Conservation (phyloP, 1,140 invertebrate species). For the Drosophila micromelanica region DNA sequence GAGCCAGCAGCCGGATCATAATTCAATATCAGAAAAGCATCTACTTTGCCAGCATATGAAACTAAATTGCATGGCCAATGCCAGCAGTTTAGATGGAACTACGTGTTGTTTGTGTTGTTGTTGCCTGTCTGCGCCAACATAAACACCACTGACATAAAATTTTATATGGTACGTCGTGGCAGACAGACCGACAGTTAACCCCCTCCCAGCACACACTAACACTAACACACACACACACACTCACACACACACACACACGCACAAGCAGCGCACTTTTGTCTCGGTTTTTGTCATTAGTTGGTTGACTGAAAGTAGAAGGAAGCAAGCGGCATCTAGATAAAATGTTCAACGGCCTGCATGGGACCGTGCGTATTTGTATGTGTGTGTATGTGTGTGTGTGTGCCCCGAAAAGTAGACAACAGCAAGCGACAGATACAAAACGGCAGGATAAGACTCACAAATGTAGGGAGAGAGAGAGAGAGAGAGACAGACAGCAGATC, state of each 20-base stretch:
- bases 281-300: constrained; percentile 79
- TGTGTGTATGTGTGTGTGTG: constrained; percentile 1
- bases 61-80: constrained; percentile 72
- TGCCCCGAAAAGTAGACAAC: constrained; percentile 76
- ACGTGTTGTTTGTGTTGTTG: constrained; percentile 27
- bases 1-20: constrained; percentile 64
- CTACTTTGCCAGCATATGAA: constrained; percentile 68
- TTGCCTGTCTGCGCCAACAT: constrained; percentile 52
- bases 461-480: constrained; percentile 14
- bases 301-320: constrained; percentile 55
- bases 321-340: constrained; percentile 68
- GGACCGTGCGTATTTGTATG: constrained; percentile 29
- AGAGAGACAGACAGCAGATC: no score
- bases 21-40: constrained; percentile 78
- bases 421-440: constrained; percentile 67
- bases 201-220: background rate
- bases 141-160: constrained; percentile 74
- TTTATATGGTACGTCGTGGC: constrained; percentile 66
- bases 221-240: constrained; percentile 25
- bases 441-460: constrained; percentile 69
- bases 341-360: constrained; percentile 79
- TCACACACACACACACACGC: constrained; percentile 3
- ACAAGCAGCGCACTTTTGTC: constrained; percentile 69
- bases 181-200: constrained; percentile 16
- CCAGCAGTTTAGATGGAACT: constrained; percentile 35